Evolutionary conservation across 30 jellyfish, hydroid and myxozoan species (phyloP).

Genomic region (Chrysaora quinquecirrha): DNA sequence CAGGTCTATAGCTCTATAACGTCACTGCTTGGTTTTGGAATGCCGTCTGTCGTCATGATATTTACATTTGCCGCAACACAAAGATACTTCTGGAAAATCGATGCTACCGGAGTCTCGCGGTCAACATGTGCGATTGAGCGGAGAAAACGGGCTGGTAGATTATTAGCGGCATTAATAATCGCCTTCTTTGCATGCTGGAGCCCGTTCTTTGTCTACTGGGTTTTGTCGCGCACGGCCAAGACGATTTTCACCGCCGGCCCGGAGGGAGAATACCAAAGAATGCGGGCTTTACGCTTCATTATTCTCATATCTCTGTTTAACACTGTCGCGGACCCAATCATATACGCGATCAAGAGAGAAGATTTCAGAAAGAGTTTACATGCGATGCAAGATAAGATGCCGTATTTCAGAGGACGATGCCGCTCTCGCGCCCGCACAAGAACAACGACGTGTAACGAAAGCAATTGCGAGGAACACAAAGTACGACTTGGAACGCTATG

Average conservation of each 20-base stretch:
- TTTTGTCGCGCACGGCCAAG: constrained; percentile 68
- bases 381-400: constrained; percentile 7
- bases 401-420: constrained; percentile 2
- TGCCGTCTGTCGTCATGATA: constrained; percentile 47
- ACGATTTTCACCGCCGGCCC: constrained; percentile 64
- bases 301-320: constrained; percentile 59
- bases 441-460: constrained; percentile 41
- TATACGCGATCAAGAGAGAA: constrained; percentile 59
- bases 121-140: constrained; percentile 27
- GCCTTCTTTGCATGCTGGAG: constrained; percentile 72
- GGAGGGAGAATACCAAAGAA: constrained; percentile 62
- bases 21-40: constrained; percentile 36
- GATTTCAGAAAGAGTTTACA: constrained; percentile 50
- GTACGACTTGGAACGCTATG: not conserved
- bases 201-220: constrained; percentile 76
- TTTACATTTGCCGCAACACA: constrained; percentile 51
- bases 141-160: constrained; percentile 52
- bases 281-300: constrained; percentile 48
- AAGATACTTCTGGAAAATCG: constrained; percentile 31
- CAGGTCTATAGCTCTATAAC: constrained; percentile 36
- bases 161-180: constrained; percentile 49
- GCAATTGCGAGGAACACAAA: constrained; percentile 41
- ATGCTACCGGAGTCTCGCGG: not conserved
- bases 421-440: constrained; percentile 46
- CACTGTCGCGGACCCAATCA: constrained; percentile 74